Evolutionary conservation across 2,888 invertebrate genomes (phyloP).

Genomic region (Panopea generosa): DNA sequence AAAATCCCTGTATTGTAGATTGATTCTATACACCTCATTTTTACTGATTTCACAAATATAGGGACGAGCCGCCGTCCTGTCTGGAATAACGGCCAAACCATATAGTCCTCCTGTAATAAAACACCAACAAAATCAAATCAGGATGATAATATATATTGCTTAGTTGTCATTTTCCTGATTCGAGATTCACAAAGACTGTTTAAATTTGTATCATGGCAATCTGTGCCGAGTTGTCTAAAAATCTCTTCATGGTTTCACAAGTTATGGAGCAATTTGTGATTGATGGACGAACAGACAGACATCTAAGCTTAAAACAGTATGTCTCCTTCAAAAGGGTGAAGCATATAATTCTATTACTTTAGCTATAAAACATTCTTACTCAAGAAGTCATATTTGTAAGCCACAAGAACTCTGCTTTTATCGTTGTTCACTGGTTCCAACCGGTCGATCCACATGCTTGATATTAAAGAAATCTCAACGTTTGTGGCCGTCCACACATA

Average conservation of each 20-base stretch:
- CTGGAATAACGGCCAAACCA: constrained; percentile 29
- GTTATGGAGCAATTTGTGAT: too few relatives aligned
- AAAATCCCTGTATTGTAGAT: constrained; percentile 69
- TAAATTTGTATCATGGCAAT: too few relatives aligned
- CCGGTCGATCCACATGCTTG: constrained; percentile 32
- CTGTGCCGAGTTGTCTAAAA: too few relatives aligned
- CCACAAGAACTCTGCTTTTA: constrained; percentile 38
- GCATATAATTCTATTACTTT: too few relatives aligned
- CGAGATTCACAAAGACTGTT: too few relatives aligned
- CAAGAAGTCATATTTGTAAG: constrained; percentile 33
- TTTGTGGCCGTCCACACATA: constrained; percentile 59
- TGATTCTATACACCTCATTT: constrained; percentile 71
- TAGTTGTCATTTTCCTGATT: too few relatives aligned
- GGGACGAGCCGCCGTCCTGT: constrained; percentile 19
- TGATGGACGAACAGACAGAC: too few relatives aligned
- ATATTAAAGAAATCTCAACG: constrained; percentile 20
- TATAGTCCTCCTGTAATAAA: constrained; percentile 29
- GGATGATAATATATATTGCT: too few relatives aligned
- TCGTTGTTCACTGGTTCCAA: constrained; percentile 28
- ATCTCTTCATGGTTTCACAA: too few relatives aligned
- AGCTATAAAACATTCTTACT: constrained; percentile 43
- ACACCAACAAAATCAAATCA: too few relatives aligned
- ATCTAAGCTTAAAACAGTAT: too few relatives aligned
- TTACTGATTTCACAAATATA: constrained; percentile 75
- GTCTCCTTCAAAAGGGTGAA: too few relatives aligned